phyloP scores from a whole-genome alignment of 2,888 invertebrate genomes.

The Drosophila eohydei region DNA sequence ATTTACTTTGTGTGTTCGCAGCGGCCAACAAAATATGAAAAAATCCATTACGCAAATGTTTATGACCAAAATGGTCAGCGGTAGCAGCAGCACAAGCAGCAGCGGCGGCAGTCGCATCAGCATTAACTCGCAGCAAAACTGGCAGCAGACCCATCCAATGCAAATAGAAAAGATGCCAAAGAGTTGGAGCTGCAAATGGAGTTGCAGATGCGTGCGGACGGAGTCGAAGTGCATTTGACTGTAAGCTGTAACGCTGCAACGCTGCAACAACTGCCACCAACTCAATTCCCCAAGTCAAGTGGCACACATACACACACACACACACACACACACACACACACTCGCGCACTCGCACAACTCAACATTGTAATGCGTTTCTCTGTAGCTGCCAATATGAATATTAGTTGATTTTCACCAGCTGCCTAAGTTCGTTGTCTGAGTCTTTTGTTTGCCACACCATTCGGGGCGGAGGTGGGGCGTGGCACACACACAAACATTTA shows the following conservation, averaged over 20 bases:
- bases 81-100: constrained; percentile 25
- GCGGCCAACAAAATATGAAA: constrained; percentile 75
- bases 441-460: constrained; percentile 34
- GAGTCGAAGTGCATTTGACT: constrained; percentile 67
- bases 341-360: constrained; percentile 53
- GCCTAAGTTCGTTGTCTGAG: constrained; percentile 52
- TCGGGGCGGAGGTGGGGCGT: constrained; percentile 26
- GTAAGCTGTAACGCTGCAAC: constrained; percentile 43
- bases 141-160: constrained; percentile 54
- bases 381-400: constrained; percentile 49
- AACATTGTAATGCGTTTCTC: constrained; percentile 76
- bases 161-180: constrained; percentile 79
- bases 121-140: constrained; percentile 21
- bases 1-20: constrained; percentile 80
- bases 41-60: constrained; percentile 82
- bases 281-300: constrained; percentile 52
- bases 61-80: constrained; percentile 80
- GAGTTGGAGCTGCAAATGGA: constrained; percentile 63
- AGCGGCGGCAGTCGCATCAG: constrained; percentile 17
- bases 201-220: constrained; percentile 65
- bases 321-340: constrained; percentile 27
- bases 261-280: constrained; percentile 26
- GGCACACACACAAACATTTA: constrained; percentile 32
- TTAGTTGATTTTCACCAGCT: constrained; percentile 59
- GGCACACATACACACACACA: constrained; percentile 28